Evolutionary conservation across 2,113 vertebrate genomes (phyloP).

Genomic region (Eurypyga helias): DNA sequence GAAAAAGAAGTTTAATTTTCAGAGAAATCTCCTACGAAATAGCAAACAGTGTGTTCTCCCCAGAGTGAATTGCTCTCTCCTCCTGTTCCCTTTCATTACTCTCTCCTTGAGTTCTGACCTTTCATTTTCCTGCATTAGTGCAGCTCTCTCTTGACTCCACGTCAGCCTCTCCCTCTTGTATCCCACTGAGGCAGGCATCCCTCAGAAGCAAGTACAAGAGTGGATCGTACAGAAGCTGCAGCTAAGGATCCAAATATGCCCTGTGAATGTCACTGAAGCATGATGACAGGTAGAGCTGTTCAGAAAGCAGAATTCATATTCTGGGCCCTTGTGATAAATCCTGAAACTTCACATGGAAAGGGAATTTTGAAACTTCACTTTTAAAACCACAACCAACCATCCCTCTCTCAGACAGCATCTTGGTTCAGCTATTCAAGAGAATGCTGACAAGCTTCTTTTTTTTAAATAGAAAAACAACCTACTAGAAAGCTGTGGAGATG

Average conservation of each 20-base stretch:
- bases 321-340: neutral
- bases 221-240: neutral
- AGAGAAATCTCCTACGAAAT: neutral
- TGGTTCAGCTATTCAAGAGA: neutral
- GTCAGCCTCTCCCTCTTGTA: neutral
- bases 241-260: neutral
- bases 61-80: neutral
- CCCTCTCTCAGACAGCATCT: neutral
- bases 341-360: neutral
- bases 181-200: neutral
- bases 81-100: neutral
- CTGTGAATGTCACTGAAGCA: neutral
- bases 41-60: neutral
- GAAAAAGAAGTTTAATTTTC: neutral
- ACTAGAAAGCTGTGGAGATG: neutral
- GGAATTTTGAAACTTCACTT: neutral
- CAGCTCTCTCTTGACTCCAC: neutral
- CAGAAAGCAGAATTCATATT: fast-evolving
- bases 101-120: slow-evolving; percentile 25
- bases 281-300: neutral
- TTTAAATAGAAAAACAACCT: neutral
- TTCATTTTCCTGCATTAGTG: neutral
- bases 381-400: neutral
- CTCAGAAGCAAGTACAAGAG: neutral
- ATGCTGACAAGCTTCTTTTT: neutral